Evolutionary conservation across 1,140 invertebrate genomes (phyloP).

Genomic region (Physella acuta): DNA sequence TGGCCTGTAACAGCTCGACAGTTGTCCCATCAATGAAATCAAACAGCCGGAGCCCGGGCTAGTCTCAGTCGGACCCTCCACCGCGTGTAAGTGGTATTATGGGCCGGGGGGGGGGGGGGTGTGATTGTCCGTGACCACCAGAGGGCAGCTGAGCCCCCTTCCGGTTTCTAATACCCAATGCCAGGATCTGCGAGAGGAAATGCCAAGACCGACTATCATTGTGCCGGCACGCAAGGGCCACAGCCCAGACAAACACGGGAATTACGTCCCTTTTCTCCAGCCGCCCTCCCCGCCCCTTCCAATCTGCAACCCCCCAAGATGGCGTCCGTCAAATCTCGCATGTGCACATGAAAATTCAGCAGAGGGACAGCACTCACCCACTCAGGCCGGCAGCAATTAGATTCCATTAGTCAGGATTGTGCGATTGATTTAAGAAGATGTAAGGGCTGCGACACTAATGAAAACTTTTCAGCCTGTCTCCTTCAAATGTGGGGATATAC

Average conservation of each 20-base stretch:
- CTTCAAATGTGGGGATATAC: no score
- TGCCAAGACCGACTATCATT: neutral
- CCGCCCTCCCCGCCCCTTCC: no score
- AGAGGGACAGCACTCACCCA: neutral
- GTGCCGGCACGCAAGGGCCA: constrained; percentile 18
- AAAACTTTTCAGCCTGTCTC: no score
- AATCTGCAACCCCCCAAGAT: constrained; percentile 7
- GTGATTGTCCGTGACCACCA: no score
- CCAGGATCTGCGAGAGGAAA: neutral
- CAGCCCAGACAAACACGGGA: constrained; percentile 17
- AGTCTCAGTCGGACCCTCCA: no score
- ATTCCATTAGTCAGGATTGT: constrained; percentile 25
- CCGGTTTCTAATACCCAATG: neutral
- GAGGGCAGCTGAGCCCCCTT: neutral
- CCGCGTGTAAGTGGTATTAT: no score
- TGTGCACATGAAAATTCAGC: constrained; percentile 24
- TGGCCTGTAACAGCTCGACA: no score
- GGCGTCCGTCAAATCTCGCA: constrained; percentile 5
- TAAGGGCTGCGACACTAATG: no score
- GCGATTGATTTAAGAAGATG: no score
- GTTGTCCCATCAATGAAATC: no score
- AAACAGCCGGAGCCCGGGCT: no score
- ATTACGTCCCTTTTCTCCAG: constrained; percentile 12
- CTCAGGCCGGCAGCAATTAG: constrained; percentile 12
- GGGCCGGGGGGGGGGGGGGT: no score